Evolutionary conservation across 2,888 invertebrate genomes (phyloP).

Genomic region (Falcaria lacertinaria): DNA sequence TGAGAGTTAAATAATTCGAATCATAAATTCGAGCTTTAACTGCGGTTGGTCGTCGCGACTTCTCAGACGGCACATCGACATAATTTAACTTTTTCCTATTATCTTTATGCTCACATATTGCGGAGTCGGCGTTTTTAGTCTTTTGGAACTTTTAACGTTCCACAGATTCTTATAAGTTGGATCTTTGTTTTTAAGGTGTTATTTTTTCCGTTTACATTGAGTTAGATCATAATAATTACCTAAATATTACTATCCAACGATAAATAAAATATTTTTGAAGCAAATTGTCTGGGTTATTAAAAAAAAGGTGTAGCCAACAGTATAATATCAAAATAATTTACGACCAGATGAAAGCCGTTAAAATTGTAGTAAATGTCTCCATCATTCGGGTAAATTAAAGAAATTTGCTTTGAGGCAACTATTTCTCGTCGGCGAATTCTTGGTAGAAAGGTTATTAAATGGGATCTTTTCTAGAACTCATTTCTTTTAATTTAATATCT

Average conservation of each 20-base stretch:
- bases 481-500: constrained; percentile 1
- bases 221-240: no score
- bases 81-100: constrained; percentile 80
- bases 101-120: constrained; percentile 74
- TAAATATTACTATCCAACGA: no score
- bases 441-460: neutral
- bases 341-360: no score
- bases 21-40: constrained; percentile 72
- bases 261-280: no score
- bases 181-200: constrained; percentile 4
- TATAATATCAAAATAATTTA: no score
- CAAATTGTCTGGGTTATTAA: no score
- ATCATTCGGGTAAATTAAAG: no score
- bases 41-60: constrained; percentile 31
- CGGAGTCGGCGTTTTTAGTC: constrained; percentile 47
- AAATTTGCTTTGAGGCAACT: neutral
- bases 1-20: constrained; percentile 69
- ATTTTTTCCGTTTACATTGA: neutral
- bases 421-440: neutral
- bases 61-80: constrained; percentile 67
- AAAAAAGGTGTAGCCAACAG: no score
- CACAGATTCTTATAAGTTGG: constrained; percentile 1
- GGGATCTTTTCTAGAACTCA: neutral
- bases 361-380: no score
- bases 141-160: constrained; percentile 28